Evolutionary conservation across 1,140 invertebrate genomes (phyloP), one percentile per base, ranked within the genome.

Genomic region (Apis dorsata): DNA sequence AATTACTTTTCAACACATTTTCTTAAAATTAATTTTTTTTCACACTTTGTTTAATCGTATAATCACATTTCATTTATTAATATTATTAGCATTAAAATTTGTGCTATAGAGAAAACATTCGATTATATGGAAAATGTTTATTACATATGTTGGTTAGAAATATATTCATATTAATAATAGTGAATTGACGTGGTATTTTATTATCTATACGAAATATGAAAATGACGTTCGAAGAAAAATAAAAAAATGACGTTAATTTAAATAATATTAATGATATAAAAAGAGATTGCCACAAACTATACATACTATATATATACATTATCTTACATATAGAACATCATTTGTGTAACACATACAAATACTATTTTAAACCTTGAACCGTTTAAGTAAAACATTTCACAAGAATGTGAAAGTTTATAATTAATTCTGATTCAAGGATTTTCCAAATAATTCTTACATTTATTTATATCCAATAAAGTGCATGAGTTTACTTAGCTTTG

Each of bases 351-450:
- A 59, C 34, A 63, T 74, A 59, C 55, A 9, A 73, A 49, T 57
- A 79, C 49, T 55, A 12, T 60, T 53, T 77, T 79, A 86, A 92
- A 86, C 92, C 91, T 93, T 93, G 92, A 90, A 87, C 90, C 86
- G 92, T 88, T 92, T 92, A 63, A n/a, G 28, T 11, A 60, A 9
- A 60, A 81, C 49, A 51, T 80, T 79, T 81, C 72, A 79, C 28
- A 77, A 53, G 74, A 81, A 79, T 73, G 65, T 80, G 69, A 81
- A 76, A 55, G 66, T 86, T 53, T 86, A 65, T 89, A 91, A 90
- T 90, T 88, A 86, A 85, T 80, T 81, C 76, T 84, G 76, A 90
- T 90, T 91, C 86, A 85, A 89, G 68, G 86, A 82, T 72, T 81
- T 68, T 87, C 81, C 81, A 81, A 86, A 71, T 79, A 70, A 71